A percentile compares a stretch with the other conserved stretches of the same genome.
Evolutionary conservation across 1,140 invertebrate species (phyloP).

Genomic region (Thaumatotibia leucotreta): DNA sequence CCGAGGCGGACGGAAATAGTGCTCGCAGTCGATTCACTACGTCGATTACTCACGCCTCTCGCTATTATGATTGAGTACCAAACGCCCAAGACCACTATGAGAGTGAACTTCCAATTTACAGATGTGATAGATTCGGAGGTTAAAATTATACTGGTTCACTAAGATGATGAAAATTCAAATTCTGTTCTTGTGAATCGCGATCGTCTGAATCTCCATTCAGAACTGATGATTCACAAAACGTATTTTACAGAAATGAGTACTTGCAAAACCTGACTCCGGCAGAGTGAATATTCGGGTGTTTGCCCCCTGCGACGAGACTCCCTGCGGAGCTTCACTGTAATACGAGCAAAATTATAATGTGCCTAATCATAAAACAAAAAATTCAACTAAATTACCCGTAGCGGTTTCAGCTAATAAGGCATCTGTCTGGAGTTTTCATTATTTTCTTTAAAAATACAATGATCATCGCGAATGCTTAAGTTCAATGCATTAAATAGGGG

Average conservation of each 20-base stretch:
- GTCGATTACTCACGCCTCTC: slow-evolving; percentile 40
- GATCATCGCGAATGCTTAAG: no score
- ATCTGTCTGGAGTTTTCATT: no score
- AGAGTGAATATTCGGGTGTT: background rate
- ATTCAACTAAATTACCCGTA: no score
- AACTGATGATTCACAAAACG: background rate
- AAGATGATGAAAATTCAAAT: background rate
- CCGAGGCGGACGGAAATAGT: slow-evolving; percentile 50
- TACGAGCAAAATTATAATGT: background rate
- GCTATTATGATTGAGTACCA: background rate
- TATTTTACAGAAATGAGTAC: background rate
- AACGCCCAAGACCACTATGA: background rate
- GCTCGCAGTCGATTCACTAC: slow-evolving; percentile 41
- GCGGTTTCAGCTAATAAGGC: no score
- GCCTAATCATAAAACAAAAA: no score
- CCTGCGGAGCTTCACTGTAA: no score
- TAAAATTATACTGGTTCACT: background rate
- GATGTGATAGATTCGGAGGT: background rate
- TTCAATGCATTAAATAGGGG: no score
- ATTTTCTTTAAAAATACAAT: no score
- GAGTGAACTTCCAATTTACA: background rate
- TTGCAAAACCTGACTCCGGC: background rate
- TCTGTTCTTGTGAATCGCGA: slow-evolving; percentile 15
- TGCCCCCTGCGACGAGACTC: background rate
- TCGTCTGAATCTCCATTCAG: slow-evolving; percentile 14